A percentile compares a stretch with the other conserved stretches of the same genome.
Evolutionary conservation across 2,888 invertebrate genomes (phyloP).

Genomic region (Podabrus alpinus): DNA sequence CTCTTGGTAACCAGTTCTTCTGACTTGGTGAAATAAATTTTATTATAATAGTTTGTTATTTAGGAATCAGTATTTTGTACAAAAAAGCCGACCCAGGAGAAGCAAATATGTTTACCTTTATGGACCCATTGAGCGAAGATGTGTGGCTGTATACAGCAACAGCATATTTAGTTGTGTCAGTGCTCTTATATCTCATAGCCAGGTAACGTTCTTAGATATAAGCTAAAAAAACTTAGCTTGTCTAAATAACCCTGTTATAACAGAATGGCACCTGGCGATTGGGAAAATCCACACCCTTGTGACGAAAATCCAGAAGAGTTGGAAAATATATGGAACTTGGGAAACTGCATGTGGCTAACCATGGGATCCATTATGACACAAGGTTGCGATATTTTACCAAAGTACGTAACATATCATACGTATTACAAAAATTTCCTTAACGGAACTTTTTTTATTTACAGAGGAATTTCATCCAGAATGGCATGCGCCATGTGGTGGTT

Average conservation of each 20-base stretch:
- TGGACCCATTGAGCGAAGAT: constrained; percentile 82
- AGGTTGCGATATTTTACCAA: constrained; percentile 90
- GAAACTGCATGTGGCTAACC: constrained; percentile 93
- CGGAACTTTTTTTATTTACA: constrained; percentile 46
- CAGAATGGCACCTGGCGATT: constrained; percentile 87
- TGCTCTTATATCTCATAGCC: constrained; percentile 80
- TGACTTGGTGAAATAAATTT: too few relatives aligned
- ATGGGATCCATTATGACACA: constrained; percentile 92
- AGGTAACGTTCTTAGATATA: constrained; percentile 40
- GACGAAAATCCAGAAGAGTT: constrained; percentile 83
- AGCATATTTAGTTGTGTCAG: constrained; percentile 80
- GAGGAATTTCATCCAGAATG: constrained; percentile 87
- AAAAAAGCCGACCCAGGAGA: constrained; percentile 74
- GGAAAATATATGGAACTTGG: constrained; percentile 86
- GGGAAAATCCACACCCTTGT: constrained; percentile 93
- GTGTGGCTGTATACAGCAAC: constrained; percentile 91
- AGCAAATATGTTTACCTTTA: constrained; percentile 62
- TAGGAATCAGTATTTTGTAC: constrained; percentile 76
- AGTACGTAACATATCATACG: constrained; percentile 60
- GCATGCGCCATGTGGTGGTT: constrained; percentile 93
- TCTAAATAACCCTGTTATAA: constrained; percentile 30
- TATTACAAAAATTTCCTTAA: not conserved
- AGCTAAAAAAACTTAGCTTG: not conserved
- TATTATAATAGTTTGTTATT: not conserved
- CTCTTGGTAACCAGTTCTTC: constrained; percentile 64